These are phyloP conservation scores for Pissodes strobi DNA, from an alignment of 1,140 invertebrate species.

Conservation along the genomic window DNA sequence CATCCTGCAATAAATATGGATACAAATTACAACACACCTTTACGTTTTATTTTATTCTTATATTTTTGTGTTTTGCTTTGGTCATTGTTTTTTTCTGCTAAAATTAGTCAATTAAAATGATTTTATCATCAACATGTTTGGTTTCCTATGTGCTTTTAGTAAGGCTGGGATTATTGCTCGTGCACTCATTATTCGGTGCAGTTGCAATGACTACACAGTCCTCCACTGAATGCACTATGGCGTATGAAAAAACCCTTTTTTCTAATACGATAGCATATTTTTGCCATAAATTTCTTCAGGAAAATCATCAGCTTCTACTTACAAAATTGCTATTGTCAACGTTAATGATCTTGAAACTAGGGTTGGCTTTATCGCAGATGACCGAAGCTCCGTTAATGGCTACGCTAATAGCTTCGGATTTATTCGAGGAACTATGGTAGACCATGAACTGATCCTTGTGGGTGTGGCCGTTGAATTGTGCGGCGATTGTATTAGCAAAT, in stretches of 20 bases:
- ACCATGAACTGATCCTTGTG: constrained; percentile 77
- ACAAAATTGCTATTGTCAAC: constrained; percentile 67
- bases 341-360: constrained; percentile 78
- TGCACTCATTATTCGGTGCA: too few species aligned
- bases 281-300: too few species aligned
- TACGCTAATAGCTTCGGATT: constrained; percentile 60
- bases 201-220: too few species aligned
- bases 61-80: too few species aligned
- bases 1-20: constrained; percentile 60
- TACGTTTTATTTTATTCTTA: neutral
- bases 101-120: too few species aligned
- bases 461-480: constrained; percentile 81
- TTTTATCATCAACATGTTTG: too few species aligned
- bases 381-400: constrained; percentile 79
- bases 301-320: too few species aligned
- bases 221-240: too few species aligned
- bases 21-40: constrained; percentile 11
- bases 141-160: too few species aligned
- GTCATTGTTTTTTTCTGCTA: neutral
- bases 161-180: too few species aligned
- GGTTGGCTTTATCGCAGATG: constrained; percentile 69
- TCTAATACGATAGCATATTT: too few species aligned
- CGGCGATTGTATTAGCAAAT: constrained; percentile 65
- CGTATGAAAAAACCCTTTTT: too few species aligned
- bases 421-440: constrained; percentile 60